Evolutionary conservation across 2,113 vertebrate species (phyloP).

Genomic region (Bubo bubo): DNA sequence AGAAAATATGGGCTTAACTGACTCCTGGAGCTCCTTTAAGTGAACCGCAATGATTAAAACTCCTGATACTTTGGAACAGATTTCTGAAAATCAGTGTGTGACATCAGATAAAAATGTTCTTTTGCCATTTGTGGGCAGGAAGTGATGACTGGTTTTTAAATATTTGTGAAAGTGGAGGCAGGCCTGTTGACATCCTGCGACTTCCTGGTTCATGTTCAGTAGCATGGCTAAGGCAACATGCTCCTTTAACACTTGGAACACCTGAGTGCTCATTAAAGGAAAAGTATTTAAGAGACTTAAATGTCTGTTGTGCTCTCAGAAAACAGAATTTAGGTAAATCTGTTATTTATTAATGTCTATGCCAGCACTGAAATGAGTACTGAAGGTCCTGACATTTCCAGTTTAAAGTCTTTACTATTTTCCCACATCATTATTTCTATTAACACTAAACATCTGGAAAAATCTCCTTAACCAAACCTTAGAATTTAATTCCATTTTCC

Average conservation of each 20-base stretch:
- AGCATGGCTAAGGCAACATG: neutral
- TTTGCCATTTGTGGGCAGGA: neutral
- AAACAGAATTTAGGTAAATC: neutral
- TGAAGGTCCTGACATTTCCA: constrained; percentile 21
- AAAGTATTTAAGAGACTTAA: neutral
- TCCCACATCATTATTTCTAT: constrained; percentile 34
- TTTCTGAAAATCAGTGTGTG: neutral
- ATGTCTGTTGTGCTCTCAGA: neutral
- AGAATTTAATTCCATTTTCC: neutral
- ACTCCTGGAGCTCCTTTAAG: neutral
- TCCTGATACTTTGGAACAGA: neutral
- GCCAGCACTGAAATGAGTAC: neutral
- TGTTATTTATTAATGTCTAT: constrained; percentile 14
- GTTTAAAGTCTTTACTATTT: neutral
- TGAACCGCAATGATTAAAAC: neutral
- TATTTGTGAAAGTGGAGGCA: constrained; percentile 27
- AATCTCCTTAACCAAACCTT: neutral
- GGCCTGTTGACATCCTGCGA: neutral
- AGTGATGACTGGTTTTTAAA: constrained; percentile 13
- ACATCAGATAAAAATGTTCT: neutral
- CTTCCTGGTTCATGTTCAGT: constrained; percentile 29
- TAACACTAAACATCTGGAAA: constrained; percentile 25
- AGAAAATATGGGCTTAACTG: constrained; percentile 6
- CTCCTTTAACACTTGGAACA: neutral
- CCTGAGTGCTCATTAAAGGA: neutral